These are phyloP conservation scores for Hipposideros larvatus DNA, from an alignment of 2,797 vertebrate genomes.

Conservation along the genomic window DNA sequence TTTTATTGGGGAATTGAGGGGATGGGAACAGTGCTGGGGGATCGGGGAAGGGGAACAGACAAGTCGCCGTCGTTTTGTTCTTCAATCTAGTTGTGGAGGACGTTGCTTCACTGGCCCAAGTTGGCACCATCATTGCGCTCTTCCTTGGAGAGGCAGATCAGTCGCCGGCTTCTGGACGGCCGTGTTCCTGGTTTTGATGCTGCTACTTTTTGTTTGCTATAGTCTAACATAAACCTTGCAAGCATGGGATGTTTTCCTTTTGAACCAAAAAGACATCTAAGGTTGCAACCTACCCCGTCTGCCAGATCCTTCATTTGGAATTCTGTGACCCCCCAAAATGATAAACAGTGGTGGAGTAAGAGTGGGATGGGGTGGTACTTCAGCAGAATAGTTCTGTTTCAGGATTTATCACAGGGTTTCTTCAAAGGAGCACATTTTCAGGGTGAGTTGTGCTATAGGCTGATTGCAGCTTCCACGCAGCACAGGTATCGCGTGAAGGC, in stretches of 20 bases:
- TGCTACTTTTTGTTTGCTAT: neutral
- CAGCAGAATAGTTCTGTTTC: neutral
- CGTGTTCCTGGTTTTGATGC: neutral
- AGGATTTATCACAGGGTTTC: neutral
- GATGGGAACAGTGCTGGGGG: too few relatives aligned
- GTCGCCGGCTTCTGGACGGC: too few relatives aligned
- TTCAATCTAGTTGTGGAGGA: too few relatives aligned
- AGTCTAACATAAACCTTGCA: neutral
- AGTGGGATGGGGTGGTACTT: neutral
- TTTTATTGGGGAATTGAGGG: too few relatives aligned
- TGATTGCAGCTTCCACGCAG: neutral
- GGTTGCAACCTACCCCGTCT: neutral
- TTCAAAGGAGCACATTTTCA: neutral
- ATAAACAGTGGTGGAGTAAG: neutral
- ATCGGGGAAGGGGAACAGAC: too few relatives aligned
- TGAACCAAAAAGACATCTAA: neutral
- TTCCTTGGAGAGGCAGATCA: too few relatives aligned
- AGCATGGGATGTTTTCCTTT: neutral
- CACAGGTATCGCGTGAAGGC: neutral
- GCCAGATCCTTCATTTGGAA: neutral
- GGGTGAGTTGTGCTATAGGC: neutral
- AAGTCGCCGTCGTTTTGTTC: too few relatives aligned
- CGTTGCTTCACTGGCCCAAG: too few relatives aligned
- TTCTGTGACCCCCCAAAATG: neutral
- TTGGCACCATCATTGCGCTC: too few relatives aligned